These are phyloP conservation scores for Echinometra lucunter DNA, from an alignment of 53 echinoderm and acorn worm genomes.

Conservation along the genomic window DNA sequence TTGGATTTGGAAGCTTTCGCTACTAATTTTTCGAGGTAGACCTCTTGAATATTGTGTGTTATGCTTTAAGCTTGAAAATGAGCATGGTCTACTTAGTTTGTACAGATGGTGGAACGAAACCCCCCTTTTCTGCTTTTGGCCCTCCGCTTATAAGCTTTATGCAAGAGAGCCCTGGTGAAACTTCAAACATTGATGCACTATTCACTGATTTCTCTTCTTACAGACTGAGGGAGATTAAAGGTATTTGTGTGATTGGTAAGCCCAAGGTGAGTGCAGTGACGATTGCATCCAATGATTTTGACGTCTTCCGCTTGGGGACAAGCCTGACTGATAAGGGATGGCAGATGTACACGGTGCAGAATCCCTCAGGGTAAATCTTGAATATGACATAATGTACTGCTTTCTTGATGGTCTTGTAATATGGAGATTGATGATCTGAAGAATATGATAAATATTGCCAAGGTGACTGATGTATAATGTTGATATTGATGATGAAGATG, in stretches of 20 bases:
- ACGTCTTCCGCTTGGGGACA: slow-evolving; percentile 71
- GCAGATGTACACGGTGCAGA: slow-evolving; percentile 77
- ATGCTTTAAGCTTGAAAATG: too few relatives aligned
- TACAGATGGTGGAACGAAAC: too few relatives aligned
- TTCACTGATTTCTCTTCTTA: not conserved
- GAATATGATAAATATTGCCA: slow-evolving; percentile 61
- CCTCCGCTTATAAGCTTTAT: too few relatives aligned
- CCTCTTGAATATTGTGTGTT: too few relatives aligned
- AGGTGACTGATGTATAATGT: slow-evolving; percentile 67
- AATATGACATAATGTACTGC: slow-evolving; percentile 2
- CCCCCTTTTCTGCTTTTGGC: too few relatives aligned
- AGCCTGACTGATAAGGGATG: slow-evolving; percentile 69
- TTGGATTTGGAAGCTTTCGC: too few relatives aligned
- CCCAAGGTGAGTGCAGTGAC: slow-evolving; percentile 75
- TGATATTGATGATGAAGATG: slow-evolving; percentile 56
- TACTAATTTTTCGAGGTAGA: too few relatives aligned
- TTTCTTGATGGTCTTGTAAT: slow-evolving; percentile 56
- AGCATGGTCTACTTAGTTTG: too few relatives aligned
- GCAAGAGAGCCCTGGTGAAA: too few relatives aligned
- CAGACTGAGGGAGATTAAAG: slow-evolving; percentile 77
- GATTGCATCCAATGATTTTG: slow-evolving; percentile 75
- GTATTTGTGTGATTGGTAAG: slow-evolving; percentile 70
- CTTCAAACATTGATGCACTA: not conserved
- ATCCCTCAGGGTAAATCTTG: slow-evolving; percentile 75
- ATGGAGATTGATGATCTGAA: slow-evolving; percentile 56